Base-by-base conservation (phyloP, 2,888 invertebrate genomes). In the Drosophila borborema region DNA sequence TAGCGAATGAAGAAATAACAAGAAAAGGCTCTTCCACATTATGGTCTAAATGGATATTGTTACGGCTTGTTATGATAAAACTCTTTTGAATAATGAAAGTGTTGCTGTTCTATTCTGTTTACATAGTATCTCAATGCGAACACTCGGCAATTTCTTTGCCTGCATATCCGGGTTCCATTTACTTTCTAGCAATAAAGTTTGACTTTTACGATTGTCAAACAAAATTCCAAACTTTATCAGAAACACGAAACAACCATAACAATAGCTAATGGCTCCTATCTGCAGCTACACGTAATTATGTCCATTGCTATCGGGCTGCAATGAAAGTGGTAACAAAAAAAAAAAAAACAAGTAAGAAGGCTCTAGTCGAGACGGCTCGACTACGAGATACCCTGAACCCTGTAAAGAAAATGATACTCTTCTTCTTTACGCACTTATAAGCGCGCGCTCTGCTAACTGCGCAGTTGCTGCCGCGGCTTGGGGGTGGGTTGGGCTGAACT, bases 1-100 rank as follows among this genome's bases (percentile, higher is more conserved):
- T 74, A 65, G 66, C 48, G 46, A 66, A 60, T 65, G 63, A 73
- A 66, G 68, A 67, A 67, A 67, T 75, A 77, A 76, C 66, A 60
- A 64, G 77, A 45, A 60, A 70, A 68, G 61, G 70, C 70, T 72
- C 55, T 82, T 82, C 72, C 55, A 41, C 14, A 49, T 28, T 48
- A n/a, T 54, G 58, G 12, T 31, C 18, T 6, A 40, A 51, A 64
- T 75, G 43, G 58, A 49, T 59, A 59, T 62, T 48, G 54, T n/a
- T 63, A 41, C 46, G 59, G 31, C 49, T 59, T 62, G 34, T 59
- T 63, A 28, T 59, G 45, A 46, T 74, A 46, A 51, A 20, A 18
- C 38, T 56, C 55, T 23, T 68, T 23, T 62, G 43, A 40, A 20
- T 54, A 43, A 41, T 43, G 41, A 2, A 51, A 60, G 28, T 60